Percentiles rank a stretch among this genome's conserved stretches.
These are phyloP conservation scores for Varroa destructor DNA, from an alignment of 1,140 invertebrate species.

Conservation along the genomic window DNA sequence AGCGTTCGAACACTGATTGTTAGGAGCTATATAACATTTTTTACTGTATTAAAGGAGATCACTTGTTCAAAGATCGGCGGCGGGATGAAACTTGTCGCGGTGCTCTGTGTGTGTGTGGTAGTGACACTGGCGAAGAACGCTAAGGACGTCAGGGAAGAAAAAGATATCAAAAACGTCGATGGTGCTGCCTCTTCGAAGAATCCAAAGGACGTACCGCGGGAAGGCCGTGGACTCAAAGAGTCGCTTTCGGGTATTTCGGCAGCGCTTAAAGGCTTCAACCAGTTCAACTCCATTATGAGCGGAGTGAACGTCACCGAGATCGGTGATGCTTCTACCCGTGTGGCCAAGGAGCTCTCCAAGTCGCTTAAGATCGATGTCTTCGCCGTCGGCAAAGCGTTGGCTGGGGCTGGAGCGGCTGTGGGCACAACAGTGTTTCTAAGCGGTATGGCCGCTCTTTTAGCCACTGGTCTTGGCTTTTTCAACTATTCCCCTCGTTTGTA, in stretches of 20 bases:
- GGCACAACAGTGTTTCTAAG: conserved; percentile 18
- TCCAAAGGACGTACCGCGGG: not conserved
- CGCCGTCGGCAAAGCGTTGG: conserved; percentile 23
- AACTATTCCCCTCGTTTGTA: conserved; percentile 18
- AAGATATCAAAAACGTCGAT: not conserved
- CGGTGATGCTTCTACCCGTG: conserved; percentile 4
- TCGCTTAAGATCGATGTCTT: conserved; percentile 16
- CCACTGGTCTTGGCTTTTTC: conserved; percentile 20
- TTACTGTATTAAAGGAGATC: too few relatives aligned
- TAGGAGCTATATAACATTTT: too few relatives aligned
- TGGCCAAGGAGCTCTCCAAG: conserved; percentile 23
- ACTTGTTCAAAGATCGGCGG: too few relatives aligned
- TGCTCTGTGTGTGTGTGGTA: too few relatives aligned
- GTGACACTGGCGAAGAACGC: not conserved
- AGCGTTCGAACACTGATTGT: too few relatives aligned
- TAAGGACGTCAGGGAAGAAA: not conserved
- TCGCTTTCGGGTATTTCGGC: conserved; percentile 20
- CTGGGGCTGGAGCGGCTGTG: conserved; percentile 8
- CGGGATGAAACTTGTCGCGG: too few relatives aligned
- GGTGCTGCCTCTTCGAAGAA: not conserved
- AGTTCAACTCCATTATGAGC: conserved; percentile 19
- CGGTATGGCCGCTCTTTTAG: conserved; percentile 15
- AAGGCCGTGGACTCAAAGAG: conserved; percentile 22
- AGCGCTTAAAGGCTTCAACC: conserved; percentile 24
- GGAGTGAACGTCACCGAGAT: conserved; percentile 10